Evolutionary conservation across 2,113 vertebrate genomes (phyloP), one percentile per base, ranked within the genome.

Genomic region (Scophthalmus maximus): DNA sequence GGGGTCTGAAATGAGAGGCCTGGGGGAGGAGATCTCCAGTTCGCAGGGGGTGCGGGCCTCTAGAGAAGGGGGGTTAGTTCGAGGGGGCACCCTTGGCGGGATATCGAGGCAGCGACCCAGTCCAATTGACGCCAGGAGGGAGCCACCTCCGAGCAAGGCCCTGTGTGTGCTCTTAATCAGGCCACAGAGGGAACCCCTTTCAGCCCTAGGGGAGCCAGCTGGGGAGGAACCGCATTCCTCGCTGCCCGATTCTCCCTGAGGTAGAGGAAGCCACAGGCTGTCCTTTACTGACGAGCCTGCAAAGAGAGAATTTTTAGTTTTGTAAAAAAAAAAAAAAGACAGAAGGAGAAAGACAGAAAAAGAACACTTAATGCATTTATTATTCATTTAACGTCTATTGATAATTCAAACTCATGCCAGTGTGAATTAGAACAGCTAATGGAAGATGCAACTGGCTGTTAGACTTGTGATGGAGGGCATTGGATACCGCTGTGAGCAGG

Each of bases 81-180:
- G 85, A 15, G 89, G 83, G 20, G 82, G 92, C 14, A 88, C 87
- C 52, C 85, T 79, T 0, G 93, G 85, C 6, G 85, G 56, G 18
- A 90, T 46, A 52, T 93, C 90, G 51, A 94, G 77, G 76, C 80
- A 26, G 76, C 93, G 93, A 7, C 96, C 96, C 0, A 96, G 89
- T 60, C 93, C 95, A 5, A 96, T 69, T 0, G 95, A 95, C 5
- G 95, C 95, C 1, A 97, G 87, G 73, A 97, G 82, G 51, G 93
- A 92, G 1, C 93, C 94, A 4, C 92, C 82, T 0, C 87, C 88
- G 6, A 97, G 87, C 61, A 97, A 73, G 0, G 94, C 95, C 0
- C 88, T 91, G 64, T 95, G 95, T 73, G 94, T 94, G 89, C 85
- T 86, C 69, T 92, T 95, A 36, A 92, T 34, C 3, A 68, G 81